phyloP scores from a whole-genome alignment of 30 jellyfish, hydroid and myxozoan species.

The Nemopilema nomurai region DNA sequence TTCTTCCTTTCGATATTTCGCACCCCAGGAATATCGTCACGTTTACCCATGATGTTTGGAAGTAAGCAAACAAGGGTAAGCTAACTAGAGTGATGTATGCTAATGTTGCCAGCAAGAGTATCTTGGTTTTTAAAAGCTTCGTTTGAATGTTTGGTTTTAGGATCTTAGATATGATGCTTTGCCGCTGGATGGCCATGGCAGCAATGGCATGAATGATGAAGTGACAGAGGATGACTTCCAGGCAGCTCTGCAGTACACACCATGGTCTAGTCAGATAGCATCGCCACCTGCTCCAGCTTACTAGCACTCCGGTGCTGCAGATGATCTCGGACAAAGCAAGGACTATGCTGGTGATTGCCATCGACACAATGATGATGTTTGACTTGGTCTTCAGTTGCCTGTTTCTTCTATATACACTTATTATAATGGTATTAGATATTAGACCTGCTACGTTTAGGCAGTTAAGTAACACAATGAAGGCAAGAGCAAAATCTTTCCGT shows the following conservation, averaged over 20 bases:
- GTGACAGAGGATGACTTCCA: slow-evolving; percentile 17
- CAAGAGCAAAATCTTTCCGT: background rate
- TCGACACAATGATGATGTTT: slow-evolving; percentile 23
- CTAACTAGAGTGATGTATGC: background rate
- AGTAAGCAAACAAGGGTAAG: slow-evolving; percentile 15
- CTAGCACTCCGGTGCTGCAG: background rate
- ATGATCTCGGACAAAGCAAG: slow-evolving; percentile 23
- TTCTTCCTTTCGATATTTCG: background rate
- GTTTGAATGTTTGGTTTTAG: slow-evolving; percentile 24
- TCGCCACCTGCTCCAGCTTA: background rate
- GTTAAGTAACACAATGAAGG: background rate
- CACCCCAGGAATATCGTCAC: slow-evolving; percentile 10
- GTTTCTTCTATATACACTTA: slow-evolving; percentile 3
- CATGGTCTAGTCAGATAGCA: slow-evolving; percentile 1
- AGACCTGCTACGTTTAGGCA: slow-evolving; percentile 3
- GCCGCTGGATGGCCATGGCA: slow-evolving; percentile 34
- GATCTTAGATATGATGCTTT: slow-evolving; percentile 13
- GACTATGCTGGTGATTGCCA: slow-evolving; percentile 24
- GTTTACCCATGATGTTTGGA: slow-evolving; percentile 5
- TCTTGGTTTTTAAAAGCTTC: slow-evolving; percentile 19
- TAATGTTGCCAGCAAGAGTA: background rate
- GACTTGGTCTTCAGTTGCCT: slow-evolving; percentile 36
- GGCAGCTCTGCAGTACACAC: slow-evolving; percentile 16
- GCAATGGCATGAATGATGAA: slow-evolving; percentile 42
- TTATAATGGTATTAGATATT: slow-evolving; percentile 7